phyloP scores from a whole-genome alignment of 2,113 vertebrate genomes.

The Lagopus leucura region DNA sequence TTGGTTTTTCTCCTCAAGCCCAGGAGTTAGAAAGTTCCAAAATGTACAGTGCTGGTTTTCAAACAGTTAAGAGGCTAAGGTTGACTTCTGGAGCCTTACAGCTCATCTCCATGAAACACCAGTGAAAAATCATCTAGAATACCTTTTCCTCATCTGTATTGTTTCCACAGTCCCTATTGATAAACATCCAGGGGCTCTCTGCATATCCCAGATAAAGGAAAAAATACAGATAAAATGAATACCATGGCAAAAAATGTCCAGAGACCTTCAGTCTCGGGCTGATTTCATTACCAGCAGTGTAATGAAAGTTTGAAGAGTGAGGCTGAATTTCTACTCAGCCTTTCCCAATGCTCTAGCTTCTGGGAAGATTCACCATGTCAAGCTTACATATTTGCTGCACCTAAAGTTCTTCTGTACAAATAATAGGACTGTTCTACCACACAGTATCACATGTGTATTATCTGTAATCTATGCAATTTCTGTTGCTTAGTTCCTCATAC shows the following conservation, averaged over 20 bases:
- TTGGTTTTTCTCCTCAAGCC: not conserved
- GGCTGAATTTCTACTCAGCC: not conserved
- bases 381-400: not conserved
- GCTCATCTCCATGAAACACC: not conserved
- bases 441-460: accelerated
- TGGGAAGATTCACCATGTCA: not conserved
- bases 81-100: not conserved
- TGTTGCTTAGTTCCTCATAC: accelerated
- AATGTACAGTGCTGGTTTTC: not conserved
- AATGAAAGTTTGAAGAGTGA: not conserved
- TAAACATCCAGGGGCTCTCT: not conserved
- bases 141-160: not conserved
- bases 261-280: not conserved
- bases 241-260: not conserved
- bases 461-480: not conserved
- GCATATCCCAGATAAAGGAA: not conserved
- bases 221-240: not conserved
- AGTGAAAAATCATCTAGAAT: not conserved
- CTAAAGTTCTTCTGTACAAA: not conserved
- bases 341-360: not conserved
- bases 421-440: not conserved
- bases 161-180: not conserved
- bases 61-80: not conserved
- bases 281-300: not conserved
- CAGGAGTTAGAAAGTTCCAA: not conserved